These are phyloP conservation scores for Pararge aegeria DNA, from an alignment of 1,140 invertebrate species.

Conservation along the genomic window DNA sequence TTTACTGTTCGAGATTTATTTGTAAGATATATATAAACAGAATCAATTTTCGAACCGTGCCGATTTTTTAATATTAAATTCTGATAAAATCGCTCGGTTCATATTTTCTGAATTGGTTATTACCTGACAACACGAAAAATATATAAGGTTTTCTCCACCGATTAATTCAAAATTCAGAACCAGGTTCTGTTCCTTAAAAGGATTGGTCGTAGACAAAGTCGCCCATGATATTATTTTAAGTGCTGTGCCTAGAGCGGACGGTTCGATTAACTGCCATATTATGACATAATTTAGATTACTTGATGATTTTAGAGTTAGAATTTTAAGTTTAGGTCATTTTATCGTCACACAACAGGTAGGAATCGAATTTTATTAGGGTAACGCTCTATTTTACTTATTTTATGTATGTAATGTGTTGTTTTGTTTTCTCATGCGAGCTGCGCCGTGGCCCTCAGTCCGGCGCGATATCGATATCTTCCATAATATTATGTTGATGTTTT, in stretches of 20 bases:
- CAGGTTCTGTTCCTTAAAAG: constrained; percentile 59
- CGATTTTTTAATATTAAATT: constrained; percentile 15
- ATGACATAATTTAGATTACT: constrained; percentile 76
- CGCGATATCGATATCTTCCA: constrained; percentile 53
- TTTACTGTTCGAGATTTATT: constrained; percentile 22
- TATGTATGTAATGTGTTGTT: constrained; percentile 56
- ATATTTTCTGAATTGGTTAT: constrained; percentile 16
- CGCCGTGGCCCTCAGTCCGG: constrained; percentile 39
- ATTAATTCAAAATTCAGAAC: constrained; percentile 72
- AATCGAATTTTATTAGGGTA: constrained; percentile 72
- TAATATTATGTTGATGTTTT: constrained; percentile 41
- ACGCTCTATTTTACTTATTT: constrained; percentile 50
- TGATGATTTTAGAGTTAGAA: constrained; percentile 63
- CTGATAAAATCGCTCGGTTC: constrained; percentile 14
- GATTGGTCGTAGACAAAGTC: constrained; percentile 57
- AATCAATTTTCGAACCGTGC: constrained; percentile 24
- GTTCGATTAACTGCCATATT: constrained; percentile 78
- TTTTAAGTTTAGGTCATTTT: constrained; percentile 66
- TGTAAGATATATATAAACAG: constrained; percentile 19
- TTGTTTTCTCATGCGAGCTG: constrained; percentile 48
- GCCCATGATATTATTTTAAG: constrained; percentile 50
- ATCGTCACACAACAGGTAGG: constrained; percentile 64
- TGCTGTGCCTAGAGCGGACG: constrained; percentile 69
- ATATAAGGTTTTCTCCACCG: constrained; percentile 64
- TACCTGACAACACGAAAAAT: constrained; percentile 17